Evolutionary conservation across 1,140 invertebrate genomes (phyloP), one percentile per base, ranked within the genome.

Genomic region (Bursaphelenchus mucronatus): DNA sequence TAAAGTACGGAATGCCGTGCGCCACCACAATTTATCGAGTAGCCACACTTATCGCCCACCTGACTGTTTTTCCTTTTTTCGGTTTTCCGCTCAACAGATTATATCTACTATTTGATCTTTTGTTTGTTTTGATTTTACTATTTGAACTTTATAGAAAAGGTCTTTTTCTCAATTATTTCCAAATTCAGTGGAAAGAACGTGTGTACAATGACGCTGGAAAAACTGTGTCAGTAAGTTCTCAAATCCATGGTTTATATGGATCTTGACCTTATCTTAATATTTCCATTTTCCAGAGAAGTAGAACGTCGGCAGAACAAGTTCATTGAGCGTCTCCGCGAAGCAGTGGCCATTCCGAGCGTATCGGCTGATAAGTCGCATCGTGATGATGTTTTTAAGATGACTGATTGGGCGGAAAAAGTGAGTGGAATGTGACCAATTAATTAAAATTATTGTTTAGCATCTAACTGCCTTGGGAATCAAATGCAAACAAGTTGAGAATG

Each of bases 311-410:
- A 88, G 80, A 73, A 81, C 13, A 85, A 86, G 40, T 97, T 90
- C 81, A 90, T 96, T 66, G 82, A 88, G 45, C 87, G 87, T 66
- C 84, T 97, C 47, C 86, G 86, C 64, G 89, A 94, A 78, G 90
- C 89, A 39, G 92, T 97, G 43, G 90, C 88, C 3, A 97, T 98
- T 76, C 88, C 90, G 76, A 96, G 92, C 45, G 91, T 97, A 8
- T 97, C 94, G n/a, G 88, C 89, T 80, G 90, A 88, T 88, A 87
- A 88, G n/a, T 87, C 91, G 66, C 85, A 87, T 49, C 83, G 92
- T 54, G 79, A 83, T 45, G 91, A 95, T 65, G 85, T 89, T 57
- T 75, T 85, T 10, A 85, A 84, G 74, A 90, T 91, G 89, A 84
- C 94, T 17, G 82, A 92, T 65, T 95, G 89, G 90, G 87, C 87